Evolutionary conservation across 2,888 invertebrate species (phyloP), one percentile per base, ranked within the genome.

Genomic region (Dilophus febrilis): DNA sequence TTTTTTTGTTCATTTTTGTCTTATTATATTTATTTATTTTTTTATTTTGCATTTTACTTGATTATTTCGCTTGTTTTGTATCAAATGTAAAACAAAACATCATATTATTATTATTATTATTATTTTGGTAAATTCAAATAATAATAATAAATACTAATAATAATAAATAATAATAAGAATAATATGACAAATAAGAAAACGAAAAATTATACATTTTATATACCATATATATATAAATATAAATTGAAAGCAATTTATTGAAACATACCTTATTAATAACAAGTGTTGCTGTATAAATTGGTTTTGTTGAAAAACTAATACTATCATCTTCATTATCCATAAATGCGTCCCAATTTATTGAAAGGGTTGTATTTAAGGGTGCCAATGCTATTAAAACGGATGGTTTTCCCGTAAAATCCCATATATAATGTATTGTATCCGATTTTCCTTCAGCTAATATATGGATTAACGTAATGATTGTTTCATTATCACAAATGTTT

Each of bases 351-450:
- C 75, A 77, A 35, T 57, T 50, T 10, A 79, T 57, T 7, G 52
- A 50, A 6, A 78, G 46, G 1, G 61, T 55, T 1, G 67, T 58
- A 40, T 67, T 61, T 1, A 57, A 46, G 1, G 61, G 53, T 1
- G 72, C 70, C 1, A 72, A 52, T 1, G 68, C 66, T 26, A 72
- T 57, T 13, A 77, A 56, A 19, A 77, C 50, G 1, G 72, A 68
- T 0, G 78, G 78, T 32, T 66, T 60, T 4, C 69, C 66, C 3
- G 68, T 65, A 48, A 78, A 75, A 56, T 76, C 75, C 72, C 77
- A 76, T 35, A 79, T 47, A 52, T 77, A 76, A 51, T 79, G 77
- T 1, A 78, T 53, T 0, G 67, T 67, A 53, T 79, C 76, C 35
- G 65, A 56, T 2, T 55, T 43, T 1, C 76, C 72, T 17, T 64